Base-by-base conservation (phyloP, 2,888 invertebrate species). In the Teleiodes luculella region DNA sequence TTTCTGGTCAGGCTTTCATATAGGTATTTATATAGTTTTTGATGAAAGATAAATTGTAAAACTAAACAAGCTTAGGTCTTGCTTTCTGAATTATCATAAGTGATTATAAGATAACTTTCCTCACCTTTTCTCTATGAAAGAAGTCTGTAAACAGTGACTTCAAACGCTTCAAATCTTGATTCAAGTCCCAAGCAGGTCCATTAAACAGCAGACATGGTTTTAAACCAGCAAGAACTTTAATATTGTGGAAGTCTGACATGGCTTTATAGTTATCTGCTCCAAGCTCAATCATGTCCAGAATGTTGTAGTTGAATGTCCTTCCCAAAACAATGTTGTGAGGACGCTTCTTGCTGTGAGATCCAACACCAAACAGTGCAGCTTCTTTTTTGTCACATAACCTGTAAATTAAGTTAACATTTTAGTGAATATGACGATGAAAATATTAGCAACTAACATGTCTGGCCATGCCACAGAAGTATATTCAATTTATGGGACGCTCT, bases 201-300 rank as follows among this genome's bases (percentile, higher is more conserved):
- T 96, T 94, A 72, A 99, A 98, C 16, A 98, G 78, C 3, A 99
- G 80, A 68, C 97, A 95, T 0, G 99, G 98, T 80, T 99, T 99
- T 0, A 94, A 92, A 4, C 97, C 98, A 3, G 93, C 84, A 0
- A 94, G 83, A 24, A 96, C 92, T 79, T 96, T 97, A 52, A 94
- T 92, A 53, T 92, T 92, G 59, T 93, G 93, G 70, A 98, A 97
- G 43, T 96, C 95, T 14, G 92, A 86, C 78, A 98, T 91, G 0
- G 95, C 91, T 74, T 93, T 93, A 76, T 93, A 98, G 53, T 93
- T 92, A 52, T 96, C 96, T 18, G 99, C 92, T 10, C 97, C 97
- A 54, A 99, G 92, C 84, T 99, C 99, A 55, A 97, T 92, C 98
- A 99, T 98, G 76, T 99, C 99, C 54, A 99, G 85, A 30, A 99